Percentiles rank a stretch among this genome's conserved stretches.
These are phyloP conservation scores for Gila robusta DNA, from an alignment of 2,797 vertebrate species.

Conservation along the genomic window DNA sequence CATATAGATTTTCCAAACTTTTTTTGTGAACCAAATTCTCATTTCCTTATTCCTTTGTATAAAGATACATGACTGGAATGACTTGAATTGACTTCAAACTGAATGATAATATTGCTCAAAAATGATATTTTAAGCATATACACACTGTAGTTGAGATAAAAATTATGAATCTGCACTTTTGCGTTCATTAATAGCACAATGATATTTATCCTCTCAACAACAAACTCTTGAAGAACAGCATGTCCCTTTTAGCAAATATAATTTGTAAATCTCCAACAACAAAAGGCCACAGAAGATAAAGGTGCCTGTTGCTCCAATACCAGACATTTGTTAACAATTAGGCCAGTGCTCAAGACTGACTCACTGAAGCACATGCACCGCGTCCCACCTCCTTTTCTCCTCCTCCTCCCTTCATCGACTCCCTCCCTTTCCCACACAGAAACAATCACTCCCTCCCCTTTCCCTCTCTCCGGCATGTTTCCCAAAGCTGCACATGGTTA, in stretches of 20 bases:
- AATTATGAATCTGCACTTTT: conserved; percentile 5
- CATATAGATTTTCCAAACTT: not conserved
- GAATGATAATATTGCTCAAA: not conserved
- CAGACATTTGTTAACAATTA: conserved; percentile 88
- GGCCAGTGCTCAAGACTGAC: conserved; percentile 69
- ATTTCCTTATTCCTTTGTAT: not conserved
- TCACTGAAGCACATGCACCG: conserved; percentile 67
- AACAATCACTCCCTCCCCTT: conserved; percentile 40
- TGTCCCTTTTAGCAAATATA: conserved; percentile 18
- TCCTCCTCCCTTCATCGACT: conserved; percentile 60
- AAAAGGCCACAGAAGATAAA: conserved; percentile 69
- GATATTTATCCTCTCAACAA: not conserved
- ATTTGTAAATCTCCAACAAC: conserved; percentile 60
- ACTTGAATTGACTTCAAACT: not conserved
- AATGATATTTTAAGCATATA: not conserved
- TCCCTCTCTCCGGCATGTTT: conserved; percentile 62
- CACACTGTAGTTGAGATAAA: not conserved
- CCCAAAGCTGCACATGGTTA: conserved; percentile 74
- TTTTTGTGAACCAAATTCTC: not conserved
- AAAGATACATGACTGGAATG: not conserved
- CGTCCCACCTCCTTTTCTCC: conserved; percentile 55
- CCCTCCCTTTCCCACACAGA: conserved; percentile 59
- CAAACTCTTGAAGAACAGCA: not conserved
- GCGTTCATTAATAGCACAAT: not conserved
- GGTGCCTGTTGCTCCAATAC: conserved; percentile 70